These are phyloP conservation scores for Teleogryllus oceanicus DNA, from an alignment of 2,888 invertebrate genomes.

Conservation along the genomic window DNA sequence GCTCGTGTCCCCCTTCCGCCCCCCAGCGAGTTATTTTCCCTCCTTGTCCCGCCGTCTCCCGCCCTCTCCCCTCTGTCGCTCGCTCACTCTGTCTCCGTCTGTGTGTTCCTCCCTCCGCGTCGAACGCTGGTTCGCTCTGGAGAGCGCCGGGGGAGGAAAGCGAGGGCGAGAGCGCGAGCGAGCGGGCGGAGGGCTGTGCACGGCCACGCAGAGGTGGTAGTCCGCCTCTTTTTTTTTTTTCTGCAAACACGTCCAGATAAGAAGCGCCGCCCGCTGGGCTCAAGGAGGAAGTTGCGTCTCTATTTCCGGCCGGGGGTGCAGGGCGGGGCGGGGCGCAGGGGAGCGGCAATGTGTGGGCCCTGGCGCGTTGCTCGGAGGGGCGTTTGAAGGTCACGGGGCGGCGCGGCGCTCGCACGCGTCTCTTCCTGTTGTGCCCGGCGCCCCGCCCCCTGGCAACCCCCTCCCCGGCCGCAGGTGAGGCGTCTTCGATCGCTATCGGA, in stretches of 20 bases:
- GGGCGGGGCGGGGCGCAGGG: background rate
- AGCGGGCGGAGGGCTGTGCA: background rate
- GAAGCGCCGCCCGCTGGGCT: background rate
- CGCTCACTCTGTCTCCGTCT: background rate
- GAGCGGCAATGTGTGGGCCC: background rate
- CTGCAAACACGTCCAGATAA: slow-evolving; percentile 1
- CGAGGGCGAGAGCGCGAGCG: background rate
- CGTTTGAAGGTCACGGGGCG: background rate
- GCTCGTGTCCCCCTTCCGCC: background rate
- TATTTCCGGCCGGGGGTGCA: background rate
- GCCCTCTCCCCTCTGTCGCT: background rate
- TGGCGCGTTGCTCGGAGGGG: background rate
- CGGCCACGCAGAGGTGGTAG: background rate
- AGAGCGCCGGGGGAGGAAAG: background rate
- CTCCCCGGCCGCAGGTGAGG: background rate
- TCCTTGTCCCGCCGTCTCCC: background rate
- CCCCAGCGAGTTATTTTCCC: background rate
- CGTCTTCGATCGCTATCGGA: background rate
- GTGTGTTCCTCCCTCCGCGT: background rate
- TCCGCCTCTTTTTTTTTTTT: background rate
- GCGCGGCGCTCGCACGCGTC: background rate
- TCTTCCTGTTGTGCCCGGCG: background rate
- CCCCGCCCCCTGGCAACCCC: background rate
- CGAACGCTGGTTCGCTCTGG: background rate
- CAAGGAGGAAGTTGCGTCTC: background rate